Base-by-base conservation (phyloP, 2,113 vertebrate species). In the Ameiurus melas region DNA sequence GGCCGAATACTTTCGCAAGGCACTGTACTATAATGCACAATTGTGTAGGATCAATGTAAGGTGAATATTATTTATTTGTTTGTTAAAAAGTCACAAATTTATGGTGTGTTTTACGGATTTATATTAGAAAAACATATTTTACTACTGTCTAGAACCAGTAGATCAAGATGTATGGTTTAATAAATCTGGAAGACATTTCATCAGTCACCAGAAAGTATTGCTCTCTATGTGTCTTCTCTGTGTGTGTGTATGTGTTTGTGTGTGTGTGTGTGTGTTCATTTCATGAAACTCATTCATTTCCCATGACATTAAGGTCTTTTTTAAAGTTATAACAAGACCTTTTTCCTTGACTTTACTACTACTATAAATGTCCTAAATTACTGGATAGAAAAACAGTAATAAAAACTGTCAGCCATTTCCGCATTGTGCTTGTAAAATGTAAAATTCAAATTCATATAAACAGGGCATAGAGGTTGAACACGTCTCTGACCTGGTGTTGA, bases 401-500 rank as follows among this genome's bases (percentile, higher is more conserved):
- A 51, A 51, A 53, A 57, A 33, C 27, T 3, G 2, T 25, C 57
- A 36, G 20, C n/a, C 12, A 14, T 60, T 82, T 60, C 7, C 25
- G 1, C 78, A 58, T 22, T 33, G 51, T 39, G 33, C 8, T 14
- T 82, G 4, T 9, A 25, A 12, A 36, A 58, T 79, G n/a, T 17
- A 27, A 53, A 22, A 7, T 19, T 33, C 4, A 10, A 5, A 53
- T 71, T 33, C 2, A 30, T 70, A 70, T 55, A 53, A 53, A 36
- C 19, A 85, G 51, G 55, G 30, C n/a, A 5, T 7, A 66, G 47
- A 86, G 12, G 47, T 84, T 60, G 27, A 86, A 57, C 80, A 47
- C 25, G 27, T 16, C 73, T 71, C 58, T 70, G 80, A 97, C 97
- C 97, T 97, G 93, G 94, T 94, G 95, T 99, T 99, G 90, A 97